Evolutionary conservation across 2,797 vertebrate genomes (phyloP), one percentile per base, ranked within the genome.

Genomic region (Jordanella pulchra): DNA sequence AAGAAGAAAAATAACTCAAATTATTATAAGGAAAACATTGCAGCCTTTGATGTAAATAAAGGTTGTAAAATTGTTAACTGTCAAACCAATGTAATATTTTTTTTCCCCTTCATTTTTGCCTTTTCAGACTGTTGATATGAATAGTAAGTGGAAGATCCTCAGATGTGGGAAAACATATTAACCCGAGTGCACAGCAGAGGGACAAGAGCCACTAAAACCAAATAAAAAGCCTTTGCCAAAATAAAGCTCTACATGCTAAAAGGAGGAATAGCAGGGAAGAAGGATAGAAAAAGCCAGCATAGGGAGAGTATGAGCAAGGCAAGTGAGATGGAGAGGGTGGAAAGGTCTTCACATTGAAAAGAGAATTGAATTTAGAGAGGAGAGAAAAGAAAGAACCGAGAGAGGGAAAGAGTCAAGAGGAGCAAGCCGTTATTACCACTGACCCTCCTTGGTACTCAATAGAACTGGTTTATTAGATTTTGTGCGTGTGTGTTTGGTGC

Each of bases 401-500:
- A 80, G 82, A 56, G 79, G 50, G 48, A 87, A 71, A 70, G 80
- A 91, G 81, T 90, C 87, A 90, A 87, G 89, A 90, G 90, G 79
- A 84, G 84, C 80, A 79, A 78, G 83, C 83, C 86, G 84, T 93
- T 93, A 92, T 93, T 93, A 90, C 86, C 77, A 87, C 78, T 93
- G 92, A 93, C 91, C 90, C 88, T 89, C 82, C 80, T 76, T 90
- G 87, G 81, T 90, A 87, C 91, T 92, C 91, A 89, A 83, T 85
- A 88, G 75, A 86, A 83, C 84, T 82, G 87, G 73, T 90, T 91
- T 92, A 92, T 92, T 92, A 92, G 88, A 79, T 86, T 76, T 35
- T 77, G 47, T 66, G 55, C 66, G 67, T 83, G 77, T 72, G 60
- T 69, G 72, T 76, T 71, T 67, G 71, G 81, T 66, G 35, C 3